phyloP scores from a whole-genome alignment of 2,113 vertebrate species.

The Pelobates fuscus region DNA sequence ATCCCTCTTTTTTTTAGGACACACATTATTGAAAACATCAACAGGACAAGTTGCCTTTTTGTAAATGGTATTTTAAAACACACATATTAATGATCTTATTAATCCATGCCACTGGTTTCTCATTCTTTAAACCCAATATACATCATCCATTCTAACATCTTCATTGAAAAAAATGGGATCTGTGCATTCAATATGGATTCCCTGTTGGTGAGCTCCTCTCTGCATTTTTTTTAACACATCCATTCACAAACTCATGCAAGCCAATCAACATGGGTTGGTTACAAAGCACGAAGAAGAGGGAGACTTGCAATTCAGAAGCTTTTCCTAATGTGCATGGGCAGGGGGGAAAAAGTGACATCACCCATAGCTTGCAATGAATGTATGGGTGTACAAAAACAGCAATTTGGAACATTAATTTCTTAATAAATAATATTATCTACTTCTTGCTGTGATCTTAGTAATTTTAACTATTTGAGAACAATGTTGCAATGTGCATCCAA shows the following conservation, averaged over 20 bases:
- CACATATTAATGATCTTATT: too few species aligned
- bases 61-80: too few species aligned
- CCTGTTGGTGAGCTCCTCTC: background rate
- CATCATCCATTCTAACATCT: background rate
- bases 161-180: slow-evolving; percentile 18
- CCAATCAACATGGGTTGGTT: slow-evolving; percentile 34
- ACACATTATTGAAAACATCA: too few species aligned
- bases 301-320: background rate
- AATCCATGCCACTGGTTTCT: too few species aligned
- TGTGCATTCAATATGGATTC: slow-evolving; percentile 5
- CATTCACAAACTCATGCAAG: slow-evolving; percentile 43
- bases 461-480: background rate
- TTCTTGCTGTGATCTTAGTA: background rate
- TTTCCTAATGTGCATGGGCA: slow-evolving; percentile 2
- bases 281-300: slow-evolving; percentile 12
- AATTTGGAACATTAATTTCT: slow-evolving; percentile 16
- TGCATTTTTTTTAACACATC: slow-evolving; percentile 7
- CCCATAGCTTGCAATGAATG: slow-evolving; percentile 3
- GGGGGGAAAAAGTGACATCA: slow-evolving; percentile 34
- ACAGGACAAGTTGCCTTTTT: too few species aligned
- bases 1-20: too few species aligned
- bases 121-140: too few species aligned
- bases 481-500: background rate
- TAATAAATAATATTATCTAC: background rate
- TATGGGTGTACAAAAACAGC: slow-evolving; percentile 28